A percentile compares a stretch with the other conserved stretches of the same genome.
phyloP scores from a whole-genome alignment of 2,888 invertebrate genomes.

The Conchocele bisecta region DNA sequence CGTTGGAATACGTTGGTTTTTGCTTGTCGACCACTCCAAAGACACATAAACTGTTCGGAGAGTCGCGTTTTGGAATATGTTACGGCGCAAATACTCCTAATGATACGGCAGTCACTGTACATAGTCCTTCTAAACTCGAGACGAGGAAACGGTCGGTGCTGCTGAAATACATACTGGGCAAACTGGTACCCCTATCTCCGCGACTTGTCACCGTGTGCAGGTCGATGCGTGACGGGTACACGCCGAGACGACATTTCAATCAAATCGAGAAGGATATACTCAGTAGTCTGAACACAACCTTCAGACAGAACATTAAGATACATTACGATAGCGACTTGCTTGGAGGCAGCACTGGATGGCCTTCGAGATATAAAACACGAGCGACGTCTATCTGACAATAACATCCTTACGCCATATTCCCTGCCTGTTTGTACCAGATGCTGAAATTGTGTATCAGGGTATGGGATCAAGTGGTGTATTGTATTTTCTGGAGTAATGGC shows the following conservation, averaged over 20 bases:
- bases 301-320: constrained; percentile 44
- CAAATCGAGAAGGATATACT: constrained; percentile 69
- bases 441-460: too few relatives aligned
- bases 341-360: constrained; percentile 74
- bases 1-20: constrained; percentile 64
- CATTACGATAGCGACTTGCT: constrained; percentile 72
- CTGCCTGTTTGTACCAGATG: too few relatives aligned
- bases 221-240: constrained; percentile 79
- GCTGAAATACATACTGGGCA: constrained; percentile 53
- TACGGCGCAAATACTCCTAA: constrained; percentile 68
- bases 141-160: constrained; percentile 45
- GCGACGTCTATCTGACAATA: too few relatives aligned
- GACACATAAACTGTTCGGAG: constrained; percentile 33
- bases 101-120: constrained; percentile 57
- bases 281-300: constrained; percentile 46
- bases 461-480: too few relatives aligned
- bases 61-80: constrained; percentile 64
- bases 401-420: too few relatives aligned
- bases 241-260: constrained; percentile 68
- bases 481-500: too few relatives aligned
- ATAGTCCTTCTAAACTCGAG: constrained; percentile 59
- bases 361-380: too few relatives aligned
- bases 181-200: constrained; percentile 51
- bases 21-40: constrained; percentile 68
- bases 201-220: constrained; percentile 71